Evolutionary conservation across 2,113 vertebrate genomes (phyloP).

Genomic region (Brevimyrus niger): DNA sequence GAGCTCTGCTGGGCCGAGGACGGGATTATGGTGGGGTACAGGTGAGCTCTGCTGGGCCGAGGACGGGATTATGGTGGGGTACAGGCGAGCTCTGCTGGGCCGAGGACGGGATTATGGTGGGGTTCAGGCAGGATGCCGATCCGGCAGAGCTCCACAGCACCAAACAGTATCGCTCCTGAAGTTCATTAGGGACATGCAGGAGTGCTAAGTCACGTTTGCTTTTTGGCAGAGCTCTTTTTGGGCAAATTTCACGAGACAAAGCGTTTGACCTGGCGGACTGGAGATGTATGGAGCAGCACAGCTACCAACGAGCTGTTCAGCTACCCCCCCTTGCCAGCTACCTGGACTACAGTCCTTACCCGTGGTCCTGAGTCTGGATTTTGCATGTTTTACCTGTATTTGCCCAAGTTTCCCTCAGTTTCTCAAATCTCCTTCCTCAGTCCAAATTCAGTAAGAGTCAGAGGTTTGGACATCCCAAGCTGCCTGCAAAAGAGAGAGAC

Average conservation of each 20-base stretch:
- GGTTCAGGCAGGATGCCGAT: neutral
- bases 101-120: no score
- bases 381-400: neutral
- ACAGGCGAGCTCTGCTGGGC: slow-evolving; percentile 5
- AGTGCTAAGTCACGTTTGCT: neutral
- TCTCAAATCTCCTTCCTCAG: neutral
- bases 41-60: neutral
- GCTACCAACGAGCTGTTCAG: neutral
- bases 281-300: no score
- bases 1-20: neutral
- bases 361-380: neutral
- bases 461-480: neutral
- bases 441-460: neutral
- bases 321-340: neutral
- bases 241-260: slow-evolving; percentile 5
- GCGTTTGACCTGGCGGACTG: neutral
- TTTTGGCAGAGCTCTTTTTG: slow-evolving; percentile 1
- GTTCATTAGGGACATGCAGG: slow-evolving; percentile 12
- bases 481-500: neutral
- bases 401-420: neutral
- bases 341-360: neutral
- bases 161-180: neutral
- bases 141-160: neutral
- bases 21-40: neutral
- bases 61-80: neutral